phyloP scores from a whole-genome alignment of 2,797 vertebrate genomes.

The Rallus crepitans region DNA sequence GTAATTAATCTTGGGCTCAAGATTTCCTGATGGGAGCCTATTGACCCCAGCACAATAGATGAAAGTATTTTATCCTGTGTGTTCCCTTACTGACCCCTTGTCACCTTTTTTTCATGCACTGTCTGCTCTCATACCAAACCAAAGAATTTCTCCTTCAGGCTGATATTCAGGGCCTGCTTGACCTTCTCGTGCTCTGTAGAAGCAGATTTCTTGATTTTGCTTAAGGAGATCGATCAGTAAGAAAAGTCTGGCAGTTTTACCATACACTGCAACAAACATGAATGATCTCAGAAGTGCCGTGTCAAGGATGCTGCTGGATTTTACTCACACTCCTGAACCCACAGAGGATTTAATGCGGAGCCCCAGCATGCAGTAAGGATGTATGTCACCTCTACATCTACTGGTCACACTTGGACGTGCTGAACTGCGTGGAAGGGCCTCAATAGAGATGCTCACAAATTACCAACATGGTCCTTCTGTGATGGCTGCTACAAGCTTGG shows the following conservation, averaged over 20 bases:
- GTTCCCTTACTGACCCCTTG: slow-evolving; percentile 86
- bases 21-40: slow-evolving; percentile 90
- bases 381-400: neutral
- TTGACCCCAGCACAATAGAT: slow-evolving; percentile 93
- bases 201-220: slow-evolving; percentile 16
- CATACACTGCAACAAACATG: neutral
- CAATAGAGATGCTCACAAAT: neutral
- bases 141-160: slow-evolving; percentile 85
- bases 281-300: neutral
- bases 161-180: slow-evolving; percentile 82
- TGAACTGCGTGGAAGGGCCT: neutral
- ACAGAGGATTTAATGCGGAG: neutral
- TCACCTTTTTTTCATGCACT: slow-evolving; percentile 85
- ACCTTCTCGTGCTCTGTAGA: slow-evolving; percentile 68
- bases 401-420: neutral
- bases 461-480: neutral
- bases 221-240: neutral
- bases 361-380: neutral
- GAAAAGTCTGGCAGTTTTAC: neutral
- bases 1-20: slow-evolving; percentile 91
- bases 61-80: slow-evolving; percentile 90
- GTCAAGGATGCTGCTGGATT: neutral
- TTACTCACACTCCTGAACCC: neutral
- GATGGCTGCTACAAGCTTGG: neutral
- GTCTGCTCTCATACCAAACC: slow-evolving; percentile 78